Evolutionary conservation across 2,113 vertebrate genomes (phyloP), one percentile per base, ranked within the genome.

Genomic region (Lasiurus cinereus): DNA sequence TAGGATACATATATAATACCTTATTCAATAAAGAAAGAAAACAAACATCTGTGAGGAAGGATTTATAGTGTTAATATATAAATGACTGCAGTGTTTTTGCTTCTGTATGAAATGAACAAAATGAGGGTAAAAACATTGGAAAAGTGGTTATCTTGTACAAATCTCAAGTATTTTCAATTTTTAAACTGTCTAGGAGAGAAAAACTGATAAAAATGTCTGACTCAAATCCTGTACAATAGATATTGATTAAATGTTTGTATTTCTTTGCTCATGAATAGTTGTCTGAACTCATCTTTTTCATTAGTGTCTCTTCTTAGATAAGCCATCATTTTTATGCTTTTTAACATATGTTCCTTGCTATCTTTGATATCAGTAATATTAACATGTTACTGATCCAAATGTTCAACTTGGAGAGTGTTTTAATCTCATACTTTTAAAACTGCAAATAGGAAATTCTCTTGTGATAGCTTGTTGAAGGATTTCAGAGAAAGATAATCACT

Each of bases 381-480:
- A 87, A 72, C n/a, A 72, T 48, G 50, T 33, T 80, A 72, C 48
- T 48, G 50, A 74, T n/a, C 14, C 24, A 85, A 50, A 87, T 84
- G 4, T 77, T 88, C 39, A 94, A n/a, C 12, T 86, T 83, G 3
- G 21, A 80, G 29, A 56, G 52, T 67, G 10, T 52, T 94, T 43
- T 80, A 76, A 74, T 46, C 6, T 78, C 77, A 54, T 88, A 64
- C 54, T 56, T 85, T 92, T 36, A 91, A 87, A 95, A 90, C 13
- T 83, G 1, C 18, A 89, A 73, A 62, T 84, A 69, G 50, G 72
- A 78, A 36, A 48, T 85, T 85, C 14, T 80, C 31, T 72, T 31
- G 4, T 92, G 62, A 84, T 80, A 80, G 5, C 72, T 91, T 91
- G 9, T 69, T 90, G 31, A 29, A 87, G 6, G 62, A 69, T 77